Evolutionary conservation across 2,888 invertebrate genomes (phyloP).

Genomic region (Zaprionus bogoriensis): DNA sequence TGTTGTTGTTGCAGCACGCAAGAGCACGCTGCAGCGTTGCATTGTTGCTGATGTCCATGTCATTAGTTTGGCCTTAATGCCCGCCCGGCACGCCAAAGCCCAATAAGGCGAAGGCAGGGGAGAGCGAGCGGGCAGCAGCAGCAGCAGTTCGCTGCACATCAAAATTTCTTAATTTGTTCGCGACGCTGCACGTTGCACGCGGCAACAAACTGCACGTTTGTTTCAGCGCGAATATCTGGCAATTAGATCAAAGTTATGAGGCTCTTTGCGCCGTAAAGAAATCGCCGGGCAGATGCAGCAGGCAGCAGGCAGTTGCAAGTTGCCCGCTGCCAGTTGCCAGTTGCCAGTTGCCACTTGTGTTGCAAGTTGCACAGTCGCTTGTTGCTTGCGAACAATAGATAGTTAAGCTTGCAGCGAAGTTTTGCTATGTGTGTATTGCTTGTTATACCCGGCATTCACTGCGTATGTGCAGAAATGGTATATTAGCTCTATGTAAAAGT

Average conservation of each 20-base stretch:
- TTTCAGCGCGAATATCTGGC: constrained; percentile 69
- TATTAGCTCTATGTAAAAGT: no score
- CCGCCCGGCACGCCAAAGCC: constrained; percentile 71
- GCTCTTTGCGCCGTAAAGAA: constrained; percentile 76
- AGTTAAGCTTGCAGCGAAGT: constrained; percentile 48
- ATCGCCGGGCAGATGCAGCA: constrained; percentile 66
- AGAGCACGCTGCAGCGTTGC: constrained; percentile 34
- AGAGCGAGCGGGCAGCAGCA: background rate
- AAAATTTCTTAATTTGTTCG: constrained; percentile 68
- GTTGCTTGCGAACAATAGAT: constrained; percentile 63
- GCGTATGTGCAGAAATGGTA: no score
- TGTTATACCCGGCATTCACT: no score
- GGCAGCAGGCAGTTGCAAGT: constrained; percentile 35
- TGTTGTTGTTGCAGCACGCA: constrained; percentile 19
- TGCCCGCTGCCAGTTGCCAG: constrained; percentile 18
- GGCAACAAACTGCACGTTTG: constrained; percentile 42
- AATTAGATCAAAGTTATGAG: constrained; percentile 81
- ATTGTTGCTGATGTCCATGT: constrained; percentile 49
- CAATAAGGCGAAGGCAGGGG: constrained; percentile 66
- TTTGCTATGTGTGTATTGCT: no score
- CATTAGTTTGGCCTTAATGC: constrained; percentile 76
- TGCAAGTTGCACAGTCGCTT: constrained; percentile 7
- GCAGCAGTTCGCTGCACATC: constrained; percentile 55
- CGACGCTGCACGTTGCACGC: constrained; percentile 7
- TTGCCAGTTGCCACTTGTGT: constrained; percentile 16